A percentile compares a stretch with the other conserved stretches of the same genome.
Conservation (phyloP, 2,888 invertebrate genomes). For the Pristionchus japonicus region DNA sequence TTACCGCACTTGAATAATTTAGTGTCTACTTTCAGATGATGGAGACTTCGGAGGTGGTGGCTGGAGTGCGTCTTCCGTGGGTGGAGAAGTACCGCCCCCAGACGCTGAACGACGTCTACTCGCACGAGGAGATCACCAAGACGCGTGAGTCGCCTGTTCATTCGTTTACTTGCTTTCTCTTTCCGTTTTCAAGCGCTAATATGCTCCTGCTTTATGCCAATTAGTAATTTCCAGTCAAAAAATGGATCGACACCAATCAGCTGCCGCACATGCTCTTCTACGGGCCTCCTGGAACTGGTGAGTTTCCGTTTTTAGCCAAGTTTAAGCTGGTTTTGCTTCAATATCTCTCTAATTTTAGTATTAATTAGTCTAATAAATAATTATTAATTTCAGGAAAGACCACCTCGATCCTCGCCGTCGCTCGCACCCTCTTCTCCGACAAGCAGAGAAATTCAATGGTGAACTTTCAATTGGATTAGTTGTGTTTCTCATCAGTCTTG, state of each 20-base stretch:
- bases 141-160: constrained; percentile 84
- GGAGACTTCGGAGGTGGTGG: background rate
- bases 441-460: constrained; percentile 91
- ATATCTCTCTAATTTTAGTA: background rate
- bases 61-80: constrained; percentile 78
- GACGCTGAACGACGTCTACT: constrained; percentile 91
- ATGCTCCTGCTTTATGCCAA: too few relatives aligned
- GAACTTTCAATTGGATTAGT: background rate
- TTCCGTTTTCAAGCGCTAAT: background rate
- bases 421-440: constrained; percentile 89
- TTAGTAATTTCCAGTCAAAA: constrained; percentile 74
- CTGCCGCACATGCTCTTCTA: constrained; percentile 96
- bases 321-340: background rate
- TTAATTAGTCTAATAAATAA: background rate
- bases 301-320: background rate
- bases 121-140: constrained; percentile 94
- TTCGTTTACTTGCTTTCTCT: background rate
- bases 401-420: constrained; percentile 95
- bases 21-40: background rate
- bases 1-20: background rate
- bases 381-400: constrained; percentile 84
- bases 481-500: too few relatives aligned
- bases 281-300: constrained; percentile 95
- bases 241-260: constrained; percentile 86
- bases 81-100: constrained; percentile 98